These are phyloP conservation scores for Dasysyrphus albostriatus DNA, from an alignment of 2,888 invertebrate genomes.

Conservation along the genomic window DNA sequence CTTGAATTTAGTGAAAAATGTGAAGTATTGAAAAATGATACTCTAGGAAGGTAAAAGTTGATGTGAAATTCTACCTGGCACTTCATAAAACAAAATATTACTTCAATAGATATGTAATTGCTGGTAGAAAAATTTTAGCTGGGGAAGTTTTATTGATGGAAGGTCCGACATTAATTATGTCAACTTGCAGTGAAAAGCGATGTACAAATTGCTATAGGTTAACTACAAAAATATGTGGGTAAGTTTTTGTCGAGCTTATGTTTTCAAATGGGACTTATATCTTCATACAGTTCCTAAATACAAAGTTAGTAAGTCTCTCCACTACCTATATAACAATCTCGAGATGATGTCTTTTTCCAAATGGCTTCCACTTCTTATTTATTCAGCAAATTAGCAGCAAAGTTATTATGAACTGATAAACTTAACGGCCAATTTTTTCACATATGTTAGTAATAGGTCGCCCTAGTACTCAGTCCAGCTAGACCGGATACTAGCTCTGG, in stretches of 20 bases:
- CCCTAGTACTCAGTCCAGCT: too few relatives aligned
- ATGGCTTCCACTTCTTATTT: too few relatives aligned
- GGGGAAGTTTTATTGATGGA: constrained; percentile 86
- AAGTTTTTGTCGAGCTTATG: constrained; percentile 47
- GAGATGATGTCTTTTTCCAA: too few relatives aligned
- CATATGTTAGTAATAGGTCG: too few relatives aligned
- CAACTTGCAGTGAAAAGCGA: constrained; percentile 80
- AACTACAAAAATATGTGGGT: constrained; percentile 80
- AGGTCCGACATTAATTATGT: constrained; percentile 85
- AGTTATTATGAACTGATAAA: too few relatives aligned
- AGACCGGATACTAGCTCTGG: too few relatives aligned
- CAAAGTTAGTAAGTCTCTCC: too few relatives aligned
- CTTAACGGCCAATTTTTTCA: too few relatives aligned
- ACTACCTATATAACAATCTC: too few relatives aligned
- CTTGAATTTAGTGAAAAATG: constrained; percentile 80
- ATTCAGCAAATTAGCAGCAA: too few relatives aligned
- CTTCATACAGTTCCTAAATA: too few relatives aligned
- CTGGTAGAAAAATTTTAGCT: constrained; percentile 84
- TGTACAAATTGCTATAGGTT: constrained; percentile 85
- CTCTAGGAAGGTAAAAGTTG: constrained; percentile 79
- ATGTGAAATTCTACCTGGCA: background rate
- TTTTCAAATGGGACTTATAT: background rate
- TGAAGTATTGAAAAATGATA: constrained; percentile 78
- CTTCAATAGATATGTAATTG: constrained; percentile 85
- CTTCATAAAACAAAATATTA: background rate